Base-by-base conservation (phyloP, 1,140 invertebrate species). In the Dufourea novaeangliae region DNA sequence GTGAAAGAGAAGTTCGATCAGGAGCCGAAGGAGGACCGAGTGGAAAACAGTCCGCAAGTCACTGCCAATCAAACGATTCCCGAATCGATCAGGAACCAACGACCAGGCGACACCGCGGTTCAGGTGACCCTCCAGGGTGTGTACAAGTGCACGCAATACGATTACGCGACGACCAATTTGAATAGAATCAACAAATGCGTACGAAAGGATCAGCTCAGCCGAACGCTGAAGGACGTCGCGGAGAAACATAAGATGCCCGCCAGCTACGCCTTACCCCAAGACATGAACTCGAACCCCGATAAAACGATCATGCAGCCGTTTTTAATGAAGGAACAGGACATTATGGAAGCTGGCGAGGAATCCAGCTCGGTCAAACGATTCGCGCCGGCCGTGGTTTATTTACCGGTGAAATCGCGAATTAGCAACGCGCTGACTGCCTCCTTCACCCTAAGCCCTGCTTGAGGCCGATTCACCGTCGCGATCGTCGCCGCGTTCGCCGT, bases 401-500 rank as follows among this genome's bases (percentile, higher is more conserved):
- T 98, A 88, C 98, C 98, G 54, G 97, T 98, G 71, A 95, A 96
- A 81, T 95, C 97, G 82, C 95, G 96, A 89, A 94, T 98, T 80
- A 95, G 94, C 84, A 95, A 95, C 87, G 94, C 95, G 73, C 94
- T 98, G 83, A 97, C 97, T 73, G 95, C 97, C 69, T 97, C 97
- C 88, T 98, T 98, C 90, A 97, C 95, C 84, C 95, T 99, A 66
- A 98, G 96, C 87, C 97, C 97, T 77, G 96, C 97, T 93, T 98
- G 89, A 92, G 78, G 63, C n/a, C 50, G 46, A 10, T 34, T 29
- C 17, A 17, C 4, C 7, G 0, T 27, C 27, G 37, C 10, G 25
- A 32, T n/a, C 6, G n/a, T 7, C n/a, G 29, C 1, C 54, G 54
- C 25, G 8, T n/a, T 22, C 7, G 20, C 46, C 1, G 29, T 22